phyloP scores from a whole-genome alignment of 2,797 vertebrate genomes.

The Gymnopithys bicolor region DNA sequence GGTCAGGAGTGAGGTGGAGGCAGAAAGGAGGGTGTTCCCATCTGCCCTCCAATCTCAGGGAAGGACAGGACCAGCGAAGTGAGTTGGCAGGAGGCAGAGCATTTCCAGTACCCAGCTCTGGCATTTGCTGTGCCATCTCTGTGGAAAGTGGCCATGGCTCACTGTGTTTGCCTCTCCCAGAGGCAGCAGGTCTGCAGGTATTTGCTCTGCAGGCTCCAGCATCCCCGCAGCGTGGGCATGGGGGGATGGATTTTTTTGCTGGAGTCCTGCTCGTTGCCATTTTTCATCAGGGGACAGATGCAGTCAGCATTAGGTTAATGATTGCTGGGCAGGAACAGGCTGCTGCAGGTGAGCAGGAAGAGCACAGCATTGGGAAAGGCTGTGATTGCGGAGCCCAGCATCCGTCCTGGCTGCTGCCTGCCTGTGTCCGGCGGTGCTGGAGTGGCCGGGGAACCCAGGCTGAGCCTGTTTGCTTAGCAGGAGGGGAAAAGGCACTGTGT shows the following conservation, averaged over 20 bases:
- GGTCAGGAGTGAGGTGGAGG: background rate
- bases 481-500: conserved; percentile 50
- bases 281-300: background rate
- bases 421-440: rapidly evolving
- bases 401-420: background rate
- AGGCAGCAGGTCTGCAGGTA: rapidly evolving
- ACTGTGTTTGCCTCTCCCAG: rapidly evolving
- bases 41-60: background rate
- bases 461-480: conserved; percentile 66
- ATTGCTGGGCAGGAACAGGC: background rate
- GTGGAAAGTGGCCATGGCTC: background rate
- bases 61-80: background rate
- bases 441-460: background rate
- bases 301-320: background rate
- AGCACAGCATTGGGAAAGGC: rapidly evolving
- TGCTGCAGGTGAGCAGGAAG: background rate
- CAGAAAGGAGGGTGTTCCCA: background rate
- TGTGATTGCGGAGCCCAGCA: background rate
- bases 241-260: background rate
- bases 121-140: background rate
- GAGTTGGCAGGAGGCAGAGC: background rate
- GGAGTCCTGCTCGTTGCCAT: background rate
- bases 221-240: background rate
- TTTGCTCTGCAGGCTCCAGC: background rate
- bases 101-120: background rate